A percentile compares a stretch with the other conserved stretches of the same genome.
phyloP scores from a whole-genome alignment of 2,888 invertebrate species.

The Limnephilus rhombicus region DNA sequence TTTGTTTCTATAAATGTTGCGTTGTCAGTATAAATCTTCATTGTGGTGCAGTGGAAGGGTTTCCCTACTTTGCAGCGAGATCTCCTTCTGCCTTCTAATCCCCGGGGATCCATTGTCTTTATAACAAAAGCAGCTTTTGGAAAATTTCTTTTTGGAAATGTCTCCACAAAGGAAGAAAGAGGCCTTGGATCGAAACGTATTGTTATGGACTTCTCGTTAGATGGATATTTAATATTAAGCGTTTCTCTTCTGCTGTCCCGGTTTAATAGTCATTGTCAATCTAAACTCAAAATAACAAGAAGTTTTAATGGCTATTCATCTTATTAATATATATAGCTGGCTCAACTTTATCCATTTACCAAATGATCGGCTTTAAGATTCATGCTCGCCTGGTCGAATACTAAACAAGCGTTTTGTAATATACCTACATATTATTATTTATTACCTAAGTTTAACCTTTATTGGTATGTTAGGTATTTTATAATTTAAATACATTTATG shows the following conservation, averaged over 20 bases:
- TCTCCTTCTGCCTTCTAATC: background rate
- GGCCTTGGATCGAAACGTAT: background rate
- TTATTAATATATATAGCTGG: background rate
- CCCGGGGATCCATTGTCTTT: conserved; percentile 36
- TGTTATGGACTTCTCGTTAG: conserved; percentile 21
- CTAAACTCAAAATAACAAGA: background rate
- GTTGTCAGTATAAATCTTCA: conserved; percentile 30
- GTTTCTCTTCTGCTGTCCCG: background rate
- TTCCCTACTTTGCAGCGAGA: background rate
- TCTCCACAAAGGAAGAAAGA: conserved; percentile 18
- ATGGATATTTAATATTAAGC: background rate
- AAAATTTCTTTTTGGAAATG: background rate
- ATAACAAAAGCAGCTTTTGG: conserved; percentile 27
- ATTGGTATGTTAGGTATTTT: background rate
- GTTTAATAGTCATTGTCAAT: background rate
- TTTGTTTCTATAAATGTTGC: conserved; percentile 35
- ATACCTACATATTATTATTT: background rate
- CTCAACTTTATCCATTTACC: background rate
- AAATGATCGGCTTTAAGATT: background rate
- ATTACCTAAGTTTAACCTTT: background rate
- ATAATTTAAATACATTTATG: no score
- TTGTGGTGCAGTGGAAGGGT: conserved; percentile 21
- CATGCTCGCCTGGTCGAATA: background rate
- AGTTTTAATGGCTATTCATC: background rate
- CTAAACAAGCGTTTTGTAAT: background rate